Evolutionary conservation across 2,113 vertebrate genomes (phyloP).

Genomic region (Turdus rufiventris): DNA sequence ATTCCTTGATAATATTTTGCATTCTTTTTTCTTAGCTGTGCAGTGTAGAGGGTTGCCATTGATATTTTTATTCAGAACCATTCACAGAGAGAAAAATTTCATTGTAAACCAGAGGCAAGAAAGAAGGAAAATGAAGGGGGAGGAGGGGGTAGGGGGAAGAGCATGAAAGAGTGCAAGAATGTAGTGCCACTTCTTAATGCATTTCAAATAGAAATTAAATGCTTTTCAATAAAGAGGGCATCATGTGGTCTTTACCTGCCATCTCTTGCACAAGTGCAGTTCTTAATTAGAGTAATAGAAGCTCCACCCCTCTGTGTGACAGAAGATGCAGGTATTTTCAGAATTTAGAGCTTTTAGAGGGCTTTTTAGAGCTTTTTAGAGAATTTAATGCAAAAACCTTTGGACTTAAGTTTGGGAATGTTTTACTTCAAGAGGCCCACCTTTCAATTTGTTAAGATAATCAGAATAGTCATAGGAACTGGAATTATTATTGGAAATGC

Average conservation of each 20-base stretch:
- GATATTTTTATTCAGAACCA: not conserved
- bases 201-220: not conserved
- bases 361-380: too few relatives aligned
- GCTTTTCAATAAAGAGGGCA: not conserved
- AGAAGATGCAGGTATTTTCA: not conserved
- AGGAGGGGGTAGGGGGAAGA: not conserved
- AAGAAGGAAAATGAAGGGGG: not conserved
- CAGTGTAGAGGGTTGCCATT: not conserved
- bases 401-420: not conserved
- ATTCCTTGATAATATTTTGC: not conserved
- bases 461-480: not conserved
- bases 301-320: fast-evolving
- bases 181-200: not conserved
- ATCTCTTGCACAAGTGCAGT: not conserved
- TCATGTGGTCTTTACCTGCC: not conserved
- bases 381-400: not conserved
- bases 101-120: not conserved
- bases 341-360: not conserved
- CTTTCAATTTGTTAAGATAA: not conserved
- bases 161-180: not conserved
- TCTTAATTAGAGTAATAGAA: not conserved
- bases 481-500: not conserved
- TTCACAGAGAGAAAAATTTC: not conserved
- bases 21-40: not conserved
- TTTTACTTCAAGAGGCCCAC: not conserved